Conservation (phyloP, 2,888 invertebrate species). For the Agonopterix alstromeriana region DNA sequence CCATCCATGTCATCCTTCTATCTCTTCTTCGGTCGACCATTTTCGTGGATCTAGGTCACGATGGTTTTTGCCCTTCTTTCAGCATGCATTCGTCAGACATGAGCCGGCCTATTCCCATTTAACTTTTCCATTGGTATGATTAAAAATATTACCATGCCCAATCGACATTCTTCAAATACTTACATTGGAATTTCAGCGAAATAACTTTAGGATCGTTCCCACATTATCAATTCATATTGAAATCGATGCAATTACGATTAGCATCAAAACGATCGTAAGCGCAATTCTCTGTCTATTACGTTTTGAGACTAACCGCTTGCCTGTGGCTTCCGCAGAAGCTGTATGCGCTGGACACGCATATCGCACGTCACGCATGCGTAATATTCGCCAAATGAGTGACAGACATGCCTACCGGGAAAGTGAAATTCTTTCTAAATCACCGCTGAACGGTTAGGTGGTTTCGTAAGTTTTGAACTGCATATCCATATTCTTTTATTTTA, state of each 20-base stretch:
- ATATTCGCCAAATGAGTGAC: constrained; percentile 29
- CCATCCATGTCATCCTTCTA: too few species aligned
- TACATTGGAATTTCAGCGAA: background rate
- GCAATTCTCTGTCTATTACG: constrained; percentile 5
- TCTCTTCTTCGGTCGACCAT: too few species aligned
- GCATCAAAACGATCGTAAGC: constrained; percentile 11
- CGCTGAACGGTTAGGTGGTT: background rate
- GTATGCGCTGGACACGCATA: constrained; percentile 40
- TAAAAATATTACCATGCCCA: too few species aligned
- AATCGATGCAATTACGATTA: constrained; percentile 15
- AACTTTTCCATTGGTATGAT: too few species aligned
- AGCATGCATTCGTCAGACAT: too few species aligned
- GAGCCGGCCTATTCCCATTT: too few species aligned
- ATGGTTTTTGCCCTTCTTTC: too few species aligned
- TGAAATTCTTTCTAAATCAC: constrained; percentile 24
- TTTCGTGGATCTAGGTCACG: too few species aligned
- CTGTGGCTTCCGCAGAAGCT: constrained; percentile 58
- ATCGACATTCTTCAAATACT: constrained; percentile 1
- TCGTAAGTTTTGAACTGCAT: too few species aligned
- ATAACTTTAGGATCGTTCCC: constrained; percentile 15
- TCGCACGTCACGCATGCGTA: constrained; percentile 39
- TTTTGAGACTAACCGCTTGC: constrained; percentile 17
- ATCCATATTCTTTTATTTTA: too few species aligned
- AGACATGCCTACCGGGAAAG: constrained; percentile 45
- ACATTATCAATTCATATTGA: constrained; percentile 19